Percentiles rank a stretch among this genome's conserved stretches.
These are phyloP conservation scores for Lamellibrachia columna DNA, from an alignment of 2,888 invertebrate genomes.

Conservation along the genomic window DNA sequence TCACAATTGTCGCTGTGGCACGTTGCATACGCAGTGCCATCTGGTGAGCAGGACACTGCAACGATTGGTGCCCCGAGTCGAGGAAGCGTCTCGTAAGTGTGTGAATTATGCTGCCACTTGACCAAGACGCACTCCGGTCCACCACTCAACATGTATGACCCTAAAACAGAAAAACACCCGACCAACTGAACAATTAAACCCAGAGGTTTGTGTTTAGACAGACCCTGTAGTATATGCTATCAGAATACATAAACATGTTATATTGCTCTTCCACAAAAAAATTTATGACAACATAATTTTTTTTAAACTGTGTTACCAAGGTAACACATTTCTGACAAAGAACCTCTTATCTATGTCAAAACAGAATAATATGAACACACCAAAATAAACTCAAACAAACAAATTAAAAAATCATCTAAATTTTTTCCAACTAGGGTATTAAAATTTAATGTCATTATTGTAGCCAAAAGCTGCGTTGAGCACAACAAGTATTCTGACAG, in stretches of 20 bases:
- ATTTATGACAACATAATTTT: neutral
- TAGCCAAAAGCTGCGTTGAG: no score
- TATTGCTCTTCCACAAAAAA: neutral
- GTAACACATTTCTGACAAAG: no score
- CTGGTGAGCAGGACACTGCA: conserved; percentile 73
- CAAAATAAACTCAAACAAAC: no score
- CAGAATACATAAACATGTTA: conserved; percentile 19
- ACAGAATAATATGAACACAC: no score
- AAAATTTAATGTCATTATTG: neutral
- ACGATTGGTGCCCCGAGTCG: conserved; percentile 76
- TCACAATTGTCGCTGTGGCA: conserved; percentile 77
- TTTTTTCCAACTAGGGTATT: no score
- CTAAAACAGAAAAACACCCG: neutral
- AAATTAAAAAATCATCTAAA: no score
- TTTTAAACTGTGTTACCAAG: no score
- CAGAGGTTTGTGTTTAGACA: neutral
- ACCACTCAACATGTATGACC: conserved; percentile 76
- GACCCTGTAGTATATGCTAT: conserved; percentile 19
- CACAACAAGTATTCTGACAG: no score
- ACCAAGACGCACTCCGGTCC: conserved; percentile 83
- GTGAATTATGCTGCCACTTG: conserved; percentile 72
- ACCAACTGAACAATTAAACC: neutral
- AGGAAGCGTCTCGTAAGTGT: conserved; percentile 72
- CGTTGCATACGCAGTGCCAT: conserved; percentile 74
- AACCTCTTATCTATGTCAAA: no score